phyloP scores from a whole-genome alignment of 2,113 vertebrate genomes.

The Herpetotheres cachinnans region DNA sequence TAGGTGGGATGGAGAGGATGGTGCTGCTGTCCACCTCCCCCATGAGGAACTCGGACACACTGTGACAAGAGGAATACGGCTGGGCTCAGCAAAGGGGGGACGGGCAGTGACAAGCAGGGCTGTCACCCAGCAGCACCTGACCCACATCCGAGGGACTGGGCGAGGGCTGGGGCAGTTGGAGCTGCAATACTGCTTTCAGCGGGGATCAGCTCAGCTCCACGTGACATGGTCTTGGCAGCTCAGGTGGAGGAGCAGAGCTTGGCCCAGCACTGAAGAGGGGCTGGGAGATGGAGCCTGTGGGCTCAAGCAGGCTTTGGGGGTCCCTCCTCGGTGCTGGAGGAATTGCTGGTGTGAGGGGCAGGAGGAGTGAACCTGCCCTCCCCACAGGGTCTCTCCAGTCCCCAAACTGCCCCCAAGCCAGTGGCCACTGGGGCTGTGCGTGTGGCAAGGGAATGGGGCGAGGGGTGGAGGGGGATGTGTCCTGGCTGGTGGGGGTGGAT shows the following conservation, averaged over 20 bases:
- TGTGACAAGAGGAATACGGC: not conserved
- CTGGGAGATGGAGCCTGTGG: not conserved
- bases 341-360: not conserved
- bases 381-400: rapidly evolving
- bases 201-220: not conserved
- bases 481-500: rapidly evolving
- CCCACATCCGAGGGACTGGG: rapidly evolving
- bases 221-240: rapidly evolving
- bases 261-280: not conserved
- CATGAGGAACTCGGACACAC: slow-evolving; percentile 94
- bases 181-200: not conserved
- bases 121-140: not conserved
- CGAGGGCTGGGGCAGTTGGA: not conserved
- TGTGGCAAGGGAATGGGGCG: rapidly evolving
- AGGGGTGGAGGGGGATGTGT: not conserved
- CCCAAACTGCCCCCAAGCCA: not conserved
- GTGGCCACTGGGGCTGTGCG: rapidly evolving
- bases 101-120: rapidly evolving
- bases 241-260: not conserved
- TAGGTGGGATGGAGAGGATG: slow-evolving; percentile 86
- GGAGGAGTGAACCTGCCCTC: not conserved
- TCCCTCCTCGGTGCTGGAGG: not conserved
- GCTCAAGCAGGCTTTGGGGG: not conserved
- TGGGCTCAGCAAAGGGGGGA: not conserved
- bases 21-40: slow-evolving; percentile 96